Evolutionary conservation across 2,888 invertebrate species (phyloP).

Genomic region (Xiphydria camelus): DNA sequence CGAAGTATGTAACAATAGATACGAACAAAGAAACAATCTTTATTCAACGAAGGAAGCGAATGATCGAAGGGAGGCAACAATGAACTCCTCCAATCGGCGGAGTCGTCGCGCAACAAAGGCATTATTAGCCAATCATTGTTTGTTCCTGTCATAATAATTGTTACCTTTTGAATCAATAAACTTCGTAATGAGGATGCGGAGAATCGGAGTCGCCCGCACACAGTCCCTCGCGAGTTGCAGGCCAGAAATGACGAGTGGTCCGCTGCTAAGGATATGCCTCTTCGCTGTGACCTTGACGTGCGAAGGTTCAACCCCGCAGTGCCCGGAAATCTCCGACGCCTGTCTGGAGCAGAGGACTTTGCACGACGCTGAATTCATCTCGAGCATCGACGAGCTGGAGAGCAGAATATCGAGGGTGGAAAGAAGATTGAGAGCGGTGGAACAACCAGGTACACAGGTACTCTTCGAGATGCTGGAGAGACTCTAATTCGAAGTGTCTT

Average conservation of each 20-base stretch:
- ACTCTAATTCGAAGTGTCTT: slow-evolving; percentile 4
- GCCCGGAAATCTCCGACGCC: slow-evolving; percentile 24
- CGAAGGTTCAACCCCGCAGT: slow-evolving; percentile 1
- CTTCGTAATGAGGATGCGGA: slow-evolving; percentile 23
- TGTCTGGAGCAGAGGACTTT: slow-evolving; percentile 17
- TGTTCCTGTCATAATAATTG: slow-evolving; percentile 2
- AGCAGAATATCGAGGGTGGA: slow-evolving; percentile 59
- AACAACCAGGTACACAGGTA: slow-evolving; percentile 66
- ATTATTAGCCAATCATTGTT: slow-evolving; percentile 3
- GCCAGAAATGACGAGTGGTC: background rate
- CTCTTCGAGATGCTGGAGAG: too few species aligned
- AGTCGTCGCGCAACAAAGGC: too few species aligned
- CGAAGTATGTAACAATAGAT: too few species aligned
- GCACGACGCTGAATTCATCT: slow-evolving; percentile 4
- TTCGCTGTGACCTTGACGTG: slow-evolving; percentile 11
- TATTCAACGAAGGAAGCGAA: too few species aligned
- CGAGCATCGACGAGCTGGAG: slow-evolving; percentile 41
- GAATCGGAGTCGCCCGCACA: background rate
- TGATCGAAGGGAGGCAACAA: too few species aligned
- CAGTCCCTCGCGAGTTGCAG: background rate
- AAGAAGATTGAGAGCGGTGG: slow-evolving; percentile 68
- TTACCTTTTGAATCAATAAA: slow-evolving; percentile 22
- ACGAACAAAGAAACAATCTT: too few species aligned
- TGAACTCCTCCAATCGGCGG: too few species aligned
- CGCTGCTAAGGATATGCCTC: too few species aligned